These are phyloP conservation scores for Chaetops frenatus DNA, from an alignment of 2,113 vertebrate species.

Conservation along the genomic window DNA sequence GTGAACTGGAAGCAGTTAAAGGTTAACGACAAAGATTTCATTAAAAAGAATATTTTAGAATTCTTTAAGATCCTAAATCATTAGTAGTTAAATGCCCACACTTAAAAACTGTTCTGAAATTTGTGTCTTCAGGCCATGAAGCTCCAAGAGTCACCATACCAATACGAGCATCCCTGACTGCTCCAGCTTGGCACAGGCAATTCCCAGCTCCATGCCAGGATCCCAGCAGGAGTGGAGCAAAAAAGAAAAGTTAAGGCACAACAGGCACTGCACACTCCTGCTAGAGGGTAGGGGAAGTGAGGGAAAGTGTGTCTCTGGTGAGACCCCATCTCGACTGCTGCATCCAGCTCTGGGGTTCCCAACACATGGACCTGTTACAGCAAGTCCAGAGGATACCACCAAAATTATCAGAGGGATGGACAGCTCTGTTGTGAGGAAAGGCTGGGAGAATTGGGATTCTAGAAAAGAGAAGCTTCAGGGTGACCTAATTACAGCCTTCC, in stretches of 20 bases:
- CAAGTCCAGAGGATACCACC: neutral
- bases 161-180: neutral
- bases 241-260: neutral
- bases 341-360: neutral
- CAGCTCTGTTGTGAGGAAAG: neutral
- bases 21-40: conserved; percentile 47
- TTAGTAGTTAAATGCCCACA: neutral
- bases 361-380: neutral
- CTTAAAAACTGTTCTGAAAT: neutral
- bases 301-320: neutral
- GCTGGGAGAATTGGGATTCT: neutral
- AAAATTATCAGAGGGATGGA: no score
- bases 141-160: neutral
- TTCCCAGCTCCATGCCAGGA: neutral
- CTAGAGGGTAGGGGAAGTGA: neutral
- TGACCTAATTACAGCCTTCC: neutral
- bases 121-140: neutral
- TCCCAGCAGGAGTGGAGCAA: neutral
- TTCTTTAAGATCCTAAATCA: conserved; percentile 31
- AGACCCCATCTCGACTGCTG: neutral
- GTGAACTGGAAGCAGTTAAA: conserved; percentile 59
- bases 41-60: conserved; percentile 44
- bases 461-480: neutral
- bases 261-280: neutral
- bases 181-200: neutral